These are phyloP conservation scores for Silurus lanzhouensis DNA, from an alignment of 2,797 vertebrate genomes.

Conservation along the genomic window DNA sequence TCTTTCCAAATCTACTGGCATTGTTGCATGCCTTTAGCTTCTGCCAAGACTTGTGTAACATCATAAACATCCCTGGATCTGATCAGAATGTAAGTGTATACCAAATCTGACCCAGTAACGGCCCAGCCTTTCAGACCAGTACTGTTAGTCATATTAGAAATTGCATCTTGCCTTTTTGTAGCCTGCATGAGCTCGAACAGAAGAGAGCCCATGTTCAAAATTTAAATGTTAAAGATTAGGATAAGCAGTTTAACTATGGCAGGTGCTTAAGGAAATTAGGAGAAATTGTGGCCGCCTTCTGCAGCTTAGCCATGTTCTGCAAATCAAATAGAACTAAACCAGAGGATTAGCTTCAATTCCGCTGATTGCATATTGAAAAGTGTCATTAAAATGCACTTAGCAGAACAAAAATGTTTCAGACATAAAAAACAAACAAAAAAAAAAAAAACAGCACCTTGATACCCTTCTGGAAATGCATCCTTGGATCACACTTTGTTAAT, in stretches of 20 bases:
- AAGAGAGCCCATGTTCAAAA: not conserved
- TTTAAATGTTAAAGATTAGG: constrained; percentile 13
- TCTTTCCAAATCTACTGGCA: not conserved
- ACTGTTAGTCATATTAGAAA: not conserved
- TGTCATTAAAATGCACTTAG: constrained; percentile 11
- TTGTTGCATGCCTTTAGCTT: not conserved
- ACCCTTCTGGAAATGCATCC: not conserved
- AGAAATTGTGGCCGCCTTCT: not conserved
- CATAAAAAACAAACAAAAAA: not conserved
- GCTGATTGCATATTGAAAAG: not conserved
- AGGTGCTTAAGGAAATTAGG: constrained; percentile 17
- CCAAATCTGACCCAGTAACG: not conserved
- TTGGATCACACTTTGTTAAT: not conserved
- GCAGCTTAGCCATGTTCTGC: constrained; percentile 30
- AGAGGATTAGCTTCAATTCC: constrained; percentile 21
- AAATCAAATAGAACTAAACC: constrained; percentile 30
- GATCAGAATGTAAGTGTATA: not conserved
- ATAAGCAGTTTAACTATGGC: constrained; percentile 8
- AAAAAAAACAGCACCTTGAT: not conserved
- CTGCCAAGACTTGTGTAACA: not conserved
- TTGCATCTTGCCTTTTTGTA: not conserved
- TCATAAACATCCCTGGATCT: not conserved
- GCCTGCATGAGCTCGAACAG: too few relatives aligned
- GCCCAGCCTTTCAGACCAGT: not conserved
- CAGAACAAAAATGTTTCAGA: constrained; percentile 19